Conservation (phyloP, 1,140 invertebrate genomes). For the Meloidogyne exigua region DNA sequence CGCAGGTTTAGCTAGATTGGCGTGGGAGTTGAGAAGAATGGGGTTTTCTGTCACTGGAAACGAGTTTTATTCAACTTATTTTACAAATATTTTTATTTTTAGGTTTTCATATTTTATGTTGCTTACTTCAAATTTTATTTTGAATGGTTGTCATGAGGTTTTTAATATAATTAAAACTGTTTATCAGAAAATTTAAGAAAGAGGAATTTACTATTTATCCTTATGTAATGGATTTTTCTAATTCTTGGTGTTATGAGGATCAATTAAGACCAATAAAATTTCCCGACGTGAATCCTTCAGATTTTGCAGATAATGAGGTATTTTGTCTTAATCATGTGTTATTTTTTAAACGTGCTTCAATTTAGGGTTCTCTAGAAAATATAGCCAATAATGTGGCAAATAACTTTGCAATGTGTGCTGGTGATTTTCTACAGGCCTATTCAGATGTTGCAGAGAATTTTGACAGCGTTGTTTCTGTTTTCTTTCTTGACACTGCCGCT, state of each 20-base stretch:
- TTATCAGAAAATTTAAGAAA: constrained; percentile 55
- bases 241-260: constrained; percentile 78
- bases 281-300: constrained; percentile 81
- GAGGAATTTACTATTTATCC: constrained; percentile 77
- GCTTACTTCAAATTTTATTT: constrained; percentile 70
- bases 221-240: constrained; percentile 88
- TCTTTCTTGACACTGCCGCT: constrained; percentile 95
- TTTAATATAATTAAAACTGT: constrained; percentile 55
- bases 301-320: background rate
- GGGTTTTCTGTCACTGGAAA: constrained; percentile 93
- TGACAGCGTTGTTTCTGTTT: constrained; percentile 91
- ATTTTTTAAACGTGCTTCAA: too few species aligned
- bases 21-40: constrained; percentile 83
- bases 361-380: background rate
- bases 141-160: constrained; percentile 49
- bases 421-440: constrained; percentile 82
- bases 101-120: constrained; percentile 96
- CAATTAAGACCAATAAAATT: constrained; percentile 74
- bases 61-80: constrained; percentile 73
- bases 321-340: background rate
- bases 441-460: constrained; percentile 70
- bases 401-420: constrained; percentile 91
- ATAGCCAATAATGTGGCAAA: constrained; percentile 69
- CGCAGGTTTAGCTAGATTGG: constrained; percentile 84
- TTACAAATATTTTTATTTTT: constrained; percentile 68